phyloP scores from a whole-genome alignment of 2,797 vertebrate species.

The Danio aesculapii region DNA sequence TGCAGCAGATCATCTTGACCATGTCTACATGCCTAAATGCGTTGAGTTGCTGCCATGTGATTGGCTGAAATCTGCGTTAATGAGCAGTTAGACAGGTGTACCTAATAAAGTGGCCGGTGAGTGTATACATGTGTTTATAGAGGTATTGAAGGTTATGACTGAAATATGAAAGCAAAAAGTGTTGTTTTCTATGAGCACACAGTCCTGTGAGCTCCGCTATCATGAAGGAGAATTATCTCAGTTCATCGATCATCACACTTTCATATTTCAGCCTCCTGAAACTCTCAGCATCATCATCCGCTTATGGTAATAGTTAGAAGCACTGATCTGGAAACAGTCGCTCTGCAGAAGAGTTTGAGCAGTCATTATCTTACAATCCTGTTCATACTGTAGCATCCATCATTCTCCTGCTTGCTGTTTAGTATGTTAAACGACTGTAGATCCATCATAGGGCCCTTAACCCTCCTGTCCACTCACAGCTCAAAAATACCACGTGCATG shows the following conservation, averaged over 20 bases:
- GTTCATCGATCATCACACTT: slow-evolving; percentile 19
- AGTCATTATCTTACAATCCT: slow-evolving; percentile 5
- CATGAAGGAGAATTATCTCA: not conserved
- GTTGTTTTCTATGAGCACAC: not conserved
- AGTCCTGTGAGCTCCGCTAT: not conserved
- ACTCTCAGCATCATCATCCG: not conserved
- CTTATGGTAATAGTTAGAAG: slow-evolving; percentile 23
- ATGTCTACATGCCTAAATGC: no score
- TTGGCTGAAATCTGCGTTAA: no score
- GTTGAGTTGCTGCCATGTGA: no score
- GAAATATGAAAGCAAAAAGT: slow-evolving; percentile 13
- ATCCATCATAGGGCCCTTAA: slow-evolving; percentile 48
- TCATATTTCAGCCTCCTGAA: not conserved
- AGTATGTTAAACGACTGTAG: slow-evolving; percentile 47
- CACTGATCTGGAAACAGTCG: slow-evolving; percentile 42
- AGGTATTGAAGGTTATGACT: not conserved
- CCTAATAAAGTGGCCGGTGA: no score
- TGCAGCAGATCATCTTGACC: no score
- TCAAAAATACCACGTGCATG: no score
- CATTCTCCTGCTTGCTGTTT: slow-evolving; percentile 1
- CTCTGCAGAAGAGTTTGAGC: slow-evolving; percentile 7
- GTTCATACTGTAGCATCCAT: no score
- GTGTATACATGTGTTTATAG: no score
- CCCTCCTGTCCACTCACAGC: no score
- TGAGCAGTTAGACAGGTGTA: no score